Evolutionary conservation across 2,888 invertebrate genomes (phyloP).

Genomic region (Fragum sueziense): DNA sequence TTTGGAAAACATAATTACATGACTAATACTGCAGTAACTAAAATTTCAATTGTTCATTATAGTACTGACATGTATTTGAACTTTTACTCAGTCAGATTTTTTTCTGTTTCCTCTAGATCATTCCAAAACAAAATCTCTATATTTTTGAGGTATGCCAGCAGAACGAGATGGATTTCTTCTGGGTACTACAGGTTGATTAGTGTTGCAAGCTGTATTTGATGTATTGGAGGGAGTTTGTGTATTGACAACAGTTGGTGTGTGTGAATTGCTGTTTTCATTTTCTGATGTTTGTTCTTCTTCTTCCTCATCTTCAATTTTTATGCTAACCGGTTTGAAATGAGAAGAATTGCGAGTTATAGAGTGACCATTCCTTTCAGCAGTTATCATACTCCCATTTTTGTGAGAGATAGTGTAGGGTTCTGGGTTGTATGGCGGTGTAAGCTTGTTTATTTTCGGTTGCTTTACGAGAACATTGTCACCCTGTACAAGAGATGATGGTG

Average conservation of each 20-base stretch:
- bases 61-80: background rate
- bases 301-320: background rate
- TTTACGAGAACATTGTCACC: constrained; percentile 35
- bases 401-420: constrained; percentile 28
- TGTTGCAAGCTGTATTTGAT: background rate
- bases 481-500: background rate
- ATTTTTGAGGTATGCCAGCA: constrained; percentile 35
- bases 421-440: constrained; percentile 36
- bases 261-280: background rate
- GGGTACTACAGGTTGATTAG: background rate
- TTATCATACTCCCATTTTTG: constrained; percentile 39
- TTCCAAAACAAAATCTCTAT: constrained; percentile 10
- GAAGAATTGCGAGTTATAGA: constrained; percentile 37
- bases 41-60: background rate
- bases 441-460: no score
- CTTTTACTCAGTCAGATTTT: background rate
- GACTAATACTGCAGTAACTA: background rate
- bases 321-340: constrained; percentile 37
- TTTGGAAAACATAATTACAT: background rate
- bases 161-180: constrained; percentile 19
- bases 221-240: background rate
- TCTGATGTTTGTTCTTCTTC: background rate
- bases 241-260: background rate
- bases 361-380: constrained; percentile 23
- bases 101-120: constrained; percentile 9